Evolutionary conservation across 2,797 vertebrate species (phyloP).

Genomic region (Takifugu ocellatus): DNA sequence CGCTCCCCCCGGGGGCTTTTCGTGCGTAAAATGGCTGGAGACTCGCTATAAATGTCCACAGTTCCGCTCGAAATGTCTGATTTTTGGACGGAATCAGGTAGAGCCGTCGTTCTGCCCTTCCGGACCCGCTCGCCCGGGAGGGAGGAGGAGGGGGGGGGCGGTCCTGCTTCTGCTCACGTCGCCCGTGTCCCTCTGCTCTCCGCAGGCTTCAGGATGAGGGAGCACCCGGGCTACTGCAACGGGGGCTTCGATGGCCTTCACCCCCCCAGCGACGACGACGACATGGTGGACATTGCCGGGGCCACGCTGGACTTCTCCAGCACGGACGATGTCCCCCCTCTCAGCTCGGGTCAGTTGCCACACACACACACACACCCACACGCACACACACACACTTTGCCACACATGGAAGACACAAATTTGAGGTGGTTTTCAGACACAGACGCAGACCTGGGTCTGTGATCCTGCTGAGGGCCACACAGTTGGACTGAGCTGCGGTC

Average conservation of each 20-base stretch:
- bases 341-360: conserved; percentile 75
- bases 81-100: conserved; percentile 24
- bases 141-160: too few species aligned
- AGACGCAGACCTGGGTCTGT: not conserved
- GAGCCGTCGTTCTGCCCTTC: accelerated
- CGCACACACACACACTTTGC: not conserved
- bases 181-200: not conserved
- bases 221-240: conserved; percentile 76
- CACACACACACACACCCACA: conserved; percentile 8
- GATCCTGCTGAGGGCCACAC: conserved; percentile 19
- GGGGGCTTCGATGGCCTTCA: conserved; percentile 79
- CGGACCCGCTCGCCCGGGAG: not conserved
- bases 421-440: too few species aligned
- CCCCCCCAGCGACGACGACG: conserved; percentile 76
- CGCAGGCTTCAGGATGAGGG: conserved; percentile 69
- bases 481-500: conserved; percentile 12
- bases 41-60: not conserved
- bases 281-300: conserved; percentile 87
- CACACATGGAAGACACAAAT: too few species aligned
- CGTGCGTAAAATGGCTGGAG: not conserved
- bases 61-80: conserved; percentile 25
- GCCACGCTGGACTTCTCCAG: conserved; percentile 83
- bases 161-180: not conserved
- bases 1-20: not conserved
- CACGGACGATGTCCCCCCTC: conserved; percentile 84